These are phyloP conservation scores for Bombus difficillimus DNA, from an alignment of 1,140 invertebrate species.

Conservation along the genomic window DNA sequence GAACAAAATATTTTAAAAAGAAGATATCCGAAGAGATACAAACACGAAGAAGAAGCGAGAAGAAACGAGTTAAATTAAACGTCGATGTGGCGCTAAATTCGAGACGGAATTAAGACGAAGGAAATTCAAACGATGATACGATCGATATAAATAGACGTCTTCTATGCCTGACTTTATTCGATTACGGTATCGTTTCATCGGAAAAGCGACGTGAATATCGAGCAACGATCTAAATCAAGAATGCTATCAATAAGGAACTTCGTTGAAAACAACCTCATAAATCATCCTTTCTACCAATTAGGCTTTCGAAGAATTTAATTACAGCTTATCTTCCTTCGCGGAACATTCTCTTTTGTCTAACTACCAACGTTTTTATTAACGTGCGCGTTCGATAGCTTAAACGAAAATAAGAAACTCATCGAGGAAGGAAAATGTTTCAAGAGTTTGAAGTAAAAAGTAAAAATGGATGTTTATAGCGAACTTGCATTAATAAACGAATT, in stretches of 20 bases:
- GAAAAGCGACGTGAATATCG: conserved; percentile 23
- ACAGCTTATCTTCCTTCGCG: neutral
- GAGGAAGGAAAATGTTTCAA: neutral
- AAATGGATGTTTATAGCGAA: neutral
- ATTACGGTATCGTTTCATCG: neutral
- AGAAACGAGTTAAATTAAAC: neutral
- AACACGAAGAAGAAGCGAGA: neutral
- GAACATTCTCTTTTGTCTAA: neutral
- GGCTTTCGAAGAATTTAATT: conserved; percentile 19
- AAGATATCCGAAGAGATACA: neutral
- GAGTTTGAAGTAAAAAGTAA: neutral
- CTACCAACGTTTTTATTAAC: neutral
- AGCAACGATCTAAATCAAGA: neutral
- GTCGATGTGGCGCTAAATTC: neutral
- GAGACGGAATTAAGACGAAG: neutral
- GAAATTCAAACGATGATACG: neutral
- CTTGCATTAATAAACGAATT: neutral
- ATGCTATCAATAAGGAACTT: neutral
- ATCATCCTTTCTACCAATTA: conserved; percentile 26
- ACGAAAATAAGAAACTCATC: neutral
- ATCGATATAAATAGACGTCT: neutral
- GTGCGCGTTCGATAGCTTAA: neutral
- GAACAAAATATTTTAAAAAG: neutral
- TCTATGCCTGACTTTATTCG: neutral
- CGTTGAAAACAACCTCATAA: conserved; percentile 20